A percentile compares a stretch with the other conserved stretches of the same genome.
These are phyloP conservation scores for Zeuzera pyrina DNA, from an alignment of 2,888 invertebrate genomes.

Conservation along the genomic window DNA sequence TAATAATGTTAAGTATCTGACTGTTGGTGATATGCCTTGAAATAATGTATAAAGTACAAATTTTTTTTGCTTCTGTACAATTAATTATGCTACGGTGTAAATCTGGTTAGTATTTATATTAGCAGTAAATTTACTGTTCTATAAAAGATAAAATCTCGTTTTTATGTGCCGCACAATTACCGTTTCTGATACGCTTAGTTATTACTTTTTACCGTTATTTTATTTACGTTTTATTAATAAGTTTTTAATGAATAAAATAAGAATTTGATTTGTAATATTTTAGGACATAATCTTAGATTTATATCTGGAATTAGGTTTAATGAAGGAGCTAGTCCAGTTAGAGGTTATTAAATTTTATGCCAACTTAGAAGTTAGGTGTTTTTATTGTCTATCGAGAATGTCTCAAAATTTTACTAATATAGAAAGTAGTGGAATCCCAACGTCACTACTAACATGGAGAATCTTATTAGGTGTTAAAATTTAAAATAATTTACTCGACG, in stretches of 20 bases:
- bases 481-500: too few species aligned
- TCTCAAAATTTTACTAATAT: conserved; percentile 35
- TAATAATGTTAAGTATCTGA: conserved; percentile 25
- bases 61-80: too few species aligned
- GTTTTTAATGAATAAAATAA: conserved; percentile 28
- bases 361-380: conserved; percentile 38
- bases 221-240: conserved; percentile 28
- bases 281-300: conserved; percentile 2
- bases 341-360: conserved; percentile 45
- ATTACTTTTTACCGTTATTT: conserved; percentile 38
- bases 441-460: conserved; percentile 25
- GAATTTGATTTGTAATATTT: conserved; percentile 16
- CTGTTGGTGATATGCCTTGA: too few species aligned
- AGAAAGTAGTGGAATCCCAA: conserved; percentile 26
- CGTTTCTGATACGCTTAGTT: conserved; percentile 43
- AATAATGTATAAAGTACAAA: conserved; percentile 49
- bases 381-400: conserved; percentile 16
- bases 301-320: conserved; percentile 36
- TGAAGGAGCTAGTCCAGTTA: conserved; percentile 66
- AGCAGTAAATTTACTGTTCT: conserved; percentile 1
- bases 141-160: conserved; percentile 11
- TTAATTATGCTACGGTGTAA: conserved; percentile 21
- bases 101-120: conserved; percentile 17
- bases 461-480: conserved; percentile 17
- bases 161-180: conserved; percentile 42